Conservation (phyloP, 1,140 invertebrate species). For the Drosophila littoralis region DNA sequence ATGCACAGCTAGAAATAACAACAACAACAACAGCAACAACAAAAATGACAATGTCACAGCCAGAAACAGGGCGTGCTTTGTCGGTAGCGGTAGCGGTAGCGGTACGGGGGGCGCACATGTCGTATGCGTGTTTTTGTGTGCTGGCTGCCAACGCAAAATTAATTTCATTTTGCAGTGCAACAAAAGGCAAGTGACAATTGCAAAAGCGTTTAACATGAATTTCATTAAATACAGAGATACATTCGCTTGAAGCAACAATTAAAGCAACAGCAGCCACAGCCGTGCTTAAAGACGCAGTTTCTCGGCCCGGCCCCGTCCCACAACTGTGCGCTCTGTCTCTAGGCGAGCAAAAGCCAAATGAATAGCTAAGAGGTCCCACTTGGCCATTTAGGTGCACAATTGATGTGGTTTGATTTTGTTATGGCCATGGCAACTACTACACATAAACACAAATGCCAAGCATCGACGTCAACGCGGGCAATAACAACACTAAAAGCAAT, state of each 20-base stretch:
- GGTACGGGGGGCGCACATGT: constrained; percentile 47
- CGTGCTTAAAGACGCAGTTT: constrained; percentile 34
- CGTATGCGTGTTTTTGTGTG: constrained; percentile 69
- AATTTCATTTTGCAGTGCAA: constrained; percentile 69
- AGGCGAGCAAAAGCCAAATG: constrained; percentile 58
- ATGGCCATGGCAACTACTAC: constrained; percentile 63
- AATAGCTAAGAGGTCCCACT: constrained; percentile 81
- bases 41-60: constrained; percentile 69
- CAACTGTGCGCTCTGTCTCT: constrained; percentile 3
- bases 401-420: constrained; percentile 83
- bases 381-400: constrained; percentile 80
- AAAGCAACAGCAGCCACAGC: constrained; percentile 45
- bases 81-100: not conserved
- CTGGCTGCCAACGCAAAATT: constrained; percentile 74
- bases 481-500: constrained; percentile 63
- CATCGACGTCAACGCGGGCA: constrained; percentile 36
- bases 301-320: too few relatives aligned
- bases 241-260: constrained; percentile 46
- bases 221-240: constrained; percentile 56
- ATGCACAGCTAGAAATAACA: constrained; percentile 20
- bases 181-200: constrained; percentile 73
- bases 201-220: constrained; percentile 75
- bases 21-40: constrained; percentile 33
- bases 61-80: constrained; percentile 34
- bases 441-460: constrained; percentile 69